Percentiles rank a stretch among this genome's conserved stretches.
Conservation (phyloP, 1,140 invertebrate genomes). For the Hyposmocoma kahamanoa region DNA sequence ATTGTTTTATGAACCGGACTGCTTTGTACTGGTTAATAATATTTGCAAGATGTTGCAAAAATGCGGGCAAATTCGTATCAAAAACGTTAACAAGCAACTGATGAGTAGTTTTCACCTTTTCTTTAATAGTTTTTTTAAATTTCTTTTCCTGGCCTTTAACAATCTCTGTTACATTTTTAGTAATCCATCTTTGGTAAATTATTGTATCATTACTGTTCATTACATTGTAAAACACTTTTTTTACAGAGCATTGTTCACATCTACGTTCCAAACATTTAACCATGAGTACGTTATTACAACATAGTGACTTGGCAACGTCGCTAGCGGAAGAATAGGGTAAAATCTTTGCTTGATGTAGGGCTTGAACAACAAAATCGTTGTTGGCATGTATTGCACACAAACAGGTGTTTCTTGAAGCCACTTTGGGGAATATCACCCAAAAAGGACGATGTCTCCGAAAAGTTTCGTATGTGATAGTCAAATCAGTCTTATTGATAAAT, state of each 20-base stretch:
- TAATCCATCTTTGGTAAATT: constrained; percentile 3
- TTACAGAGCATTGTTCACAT: too few species aligned
- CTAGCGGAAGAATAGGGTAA: too few species aligned
- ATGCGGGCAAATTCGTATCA: background rate
- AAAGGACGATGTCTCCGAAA: constrained; percentile 18
- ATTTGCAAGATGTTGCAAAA: constrained; percentile 4
- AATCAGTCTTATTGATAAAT: constrained; percentile 16
- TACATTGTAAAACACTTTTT: too few species aligned
- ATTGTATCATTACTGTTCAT: background rate
- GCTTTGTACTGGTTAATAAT: constrained; percentile 11
- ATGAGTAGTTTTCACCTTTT: constrained; percentile 2
- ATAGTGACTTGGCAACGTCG: too few species aligned
- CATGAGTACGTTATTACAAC: too few species aligned
- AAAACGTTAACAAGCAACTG: background rate
- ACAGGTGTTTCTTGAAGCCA: constrained; percentile 15
- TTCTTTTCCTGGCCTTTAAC: background rate
- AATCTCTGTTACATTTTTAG: constrained; percentile 3
- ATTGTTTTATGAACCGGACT: constrained; percentile 10
- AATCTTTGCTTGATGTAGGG: too few species aligned
- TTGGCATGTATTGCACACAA: constrained; percentile 1
- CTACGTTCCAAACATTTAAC: too few species aligned
- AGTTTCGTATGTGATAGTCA: constrained; percentile 19
- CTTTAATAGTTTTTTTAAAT: constrained; percentile 4
- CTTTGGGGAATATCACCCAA: constrained; percentile 18
- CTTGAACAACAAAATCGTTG: too few species aligned